phyloP scores from a whole-genome alignment of 1,140 invertebrate species.

The Drosophila miranda region DNA sequence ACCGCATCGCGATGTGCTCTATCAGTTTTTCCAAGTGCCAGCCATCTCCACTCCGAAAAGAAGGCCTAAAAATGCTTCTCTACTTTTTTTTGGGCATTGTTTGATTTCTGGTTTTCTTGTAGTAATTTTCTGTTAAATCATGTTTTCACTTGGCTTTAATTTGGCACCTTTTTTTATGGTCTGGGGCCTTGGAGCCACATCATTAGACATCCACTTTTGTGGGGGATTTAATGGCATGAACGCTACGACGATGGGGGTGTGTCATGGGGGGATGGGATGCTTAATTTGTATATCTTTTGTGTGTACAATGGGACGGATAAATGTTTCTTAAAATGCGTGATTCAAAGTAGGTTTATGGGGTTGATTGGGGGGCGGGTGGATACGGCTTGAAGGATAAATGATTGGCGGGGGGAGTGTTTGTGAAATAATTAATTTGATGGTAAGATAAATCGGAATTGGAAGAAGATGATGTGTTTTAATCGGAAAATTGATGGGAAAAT shows the following conservation, averaged over 20 bases:
- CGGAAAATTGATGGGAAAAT: too few relatives aligned
- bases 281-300: slow-evolving; percentile 10
- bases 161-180: slow-evolving; percentile 27
- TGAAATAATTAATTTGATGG: too few relatives aligned
- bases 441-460: too few relatives aligned
- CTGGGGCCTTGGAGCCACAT: slow-evolving; percentile 18
- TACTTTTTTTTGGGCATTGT: slow-evolving; percentile 39
- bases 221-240: slow-evolving; percentile 13
- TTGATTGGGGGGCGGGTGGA: too few relatives aligned
- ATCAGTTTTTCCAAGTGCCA: slow-evolving; percentile 42
- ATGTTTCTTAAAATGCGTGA: too few relatives aligned
- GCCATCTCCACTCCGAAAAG: slow-evolving; percentile 32
- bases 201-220: slow-evolving; percentile 43
- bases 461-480: too few relatives aligned
- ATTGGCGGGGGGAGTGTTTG: too few relatives aligned
- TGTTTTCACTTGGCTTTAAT: slow-evolving; percentile 50
- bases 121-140: slow-evolving; percentile 15
- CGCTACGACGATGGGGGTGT: background rate
- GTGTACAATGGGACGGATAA: too few relatives aligned
- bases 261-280: background rate
- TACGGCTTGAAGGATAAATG: too few relatives aligned
- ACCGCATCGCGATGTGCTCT: slow-evolving; percentile 61
- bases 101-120: slow-evolving; percentile 18
- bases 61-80: slow-evolving; percentile 43
- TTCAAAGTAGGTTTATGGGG: too few relatives aligned